These are phyloP conservation scores for Symphodus melops DNA, from an alignment of 2,113 vertebrate species.

Conservation along the genomic window DNA sequence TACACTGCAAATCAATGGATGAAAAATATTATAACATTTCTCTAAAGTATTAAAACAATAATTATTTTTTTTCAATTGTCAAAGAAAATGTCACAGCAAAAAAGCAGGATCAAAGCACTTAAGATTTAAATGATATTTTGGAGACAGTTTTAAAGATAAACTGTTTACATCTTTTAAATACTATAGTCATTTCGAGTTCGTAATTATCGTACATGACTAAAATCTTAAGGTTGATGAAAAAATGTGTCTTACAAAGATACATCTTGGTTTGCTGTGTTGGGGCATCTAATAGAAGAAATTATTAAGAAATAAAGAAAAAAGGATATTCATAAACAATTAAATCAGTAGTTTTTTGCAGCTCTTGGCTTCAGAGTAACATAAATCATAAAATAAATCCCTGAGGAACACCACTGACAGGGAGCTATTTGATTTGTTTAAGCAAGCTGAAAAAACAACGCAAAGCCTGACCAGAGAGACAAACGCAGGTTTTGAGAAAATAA, in stretches of 20 bases:
- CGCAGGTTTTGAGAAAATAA: conserved; percentile 37
- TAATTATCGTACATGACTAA: not conserved
- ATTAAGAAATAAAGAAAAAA: too few species aligned
- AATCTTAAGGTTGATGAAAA: not conserved
- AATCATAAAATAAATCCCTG: conserved; percentile 12
- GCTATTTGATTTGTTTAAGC: not conserved
- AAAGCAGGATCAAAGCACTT: too few species aligned
- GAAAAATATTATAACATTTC: too few species aligned
- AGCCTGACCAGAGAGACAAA: conserved; percentile 27
- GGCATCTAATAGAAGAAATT: not conserved
- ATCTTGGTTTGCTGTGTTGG: not conserved
- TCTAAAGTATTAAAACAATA: too few species aligned
- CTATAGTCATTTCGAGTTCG: too few species aligned
- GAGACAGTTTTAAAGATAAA: too few species aligned
- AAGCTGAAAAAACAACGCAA: conserved; percentile 1
- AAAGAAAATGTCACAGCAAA: too few species aligned
- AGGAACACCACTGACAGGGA: conserved; percentile 12
- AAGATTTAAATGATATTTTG: too few species aligned
- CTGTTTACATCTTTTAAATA: not conserved
- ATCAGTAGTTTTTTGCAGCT: not conserved
- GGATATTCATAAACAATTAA: not conserved
- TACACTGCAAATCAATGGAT: too few species aligned
- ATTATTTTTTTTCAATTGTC: too few species aligned
- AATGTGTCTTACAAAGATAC: not conserved
- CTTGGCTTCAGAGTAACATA: not conserved